Evolutionary conservation across 2,113 vertebrate species (phyloP), one percentile per base, ranked within the genome.

Genomic region (Pandion haliaetus): DNA sequence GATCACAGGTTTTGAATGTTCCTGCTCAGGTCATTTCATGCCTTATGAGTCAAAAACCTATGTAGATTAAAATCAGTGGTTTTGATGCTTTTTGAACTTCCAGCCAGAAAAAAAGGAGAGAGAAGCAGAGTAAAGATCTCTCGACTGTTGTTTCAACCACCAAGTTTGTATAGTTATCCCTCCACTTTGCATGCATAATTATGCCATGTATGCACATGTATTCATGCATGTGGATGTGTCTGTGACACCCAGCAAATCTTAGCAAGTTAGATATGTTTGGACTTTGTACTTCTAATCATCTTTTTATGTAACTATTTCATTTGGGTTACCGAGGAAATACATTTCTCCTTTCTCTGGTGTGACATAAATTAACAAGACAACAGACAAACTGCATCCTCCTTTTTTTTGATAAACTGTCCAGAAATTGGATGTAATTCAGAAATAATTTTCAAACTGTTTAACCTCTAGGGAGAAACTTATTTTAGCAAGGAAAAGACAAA

Each of bases 401-500:
- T 42, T 90, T 87, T 47, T 90, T 74, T 92, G 45, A 95, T 74
- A 61, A 94, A 82, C 40, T 88, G 55, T 57, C 61, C 47, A 90
- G 67, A 87, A 93, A 91, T 67, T 16, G 8, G n/a, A 94, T 88
- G 44, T 63, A 86, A 79, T 90, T 95, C 73, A 95, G 71, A 88
- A 91, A 66, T 95, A 82, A 82, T 82, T 82, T 78, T 5, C 78
- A 81, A 81, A 72, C 72, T 82, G 34, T 52, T 88, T 89, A 77
- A 86, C 82, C 77, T 91, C 79, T 85, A 83, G 85, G 77, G 86
- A 94, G 74, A 84, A 95, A 63, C 59, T 67, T 92, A 88, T 61
- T 86, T 90, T 82, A 88, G 49, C 57, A 79, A 63, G 69, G 42
- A 76, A 86, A 87, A 93, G 83, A 87, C 71, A 96, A 90, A 91